Percentiles rank a stretch among this genome's conserved stretches.
Evolutionary conservation across 2,888 invertebrate genomes (phyloP).

Genomic region (Phania funesta): DNA sequence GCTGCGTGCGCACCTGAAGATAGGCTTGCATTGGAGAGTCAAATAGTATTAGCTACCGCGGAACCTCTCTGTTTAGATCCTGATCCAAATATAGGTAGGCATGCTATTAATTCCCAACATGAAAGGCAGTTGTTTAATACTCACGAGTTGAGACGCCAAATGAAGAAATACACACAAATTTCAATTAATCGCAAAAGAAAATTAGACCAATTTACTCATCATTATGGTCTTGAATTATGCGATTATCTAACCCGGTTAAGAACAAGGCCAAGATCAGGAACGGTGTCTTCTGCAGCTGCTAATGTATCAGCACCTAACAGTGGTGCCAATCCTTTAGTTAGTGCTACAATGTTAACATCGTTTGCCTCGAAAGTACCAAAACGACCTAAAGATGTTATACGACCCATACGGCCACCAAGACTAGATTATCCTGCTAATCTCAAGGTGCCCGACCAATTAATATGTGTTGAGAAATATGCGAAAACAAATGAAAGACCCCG

Average conservation of each 20-base stretch:
- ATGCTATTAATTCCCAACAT: conserved; percentile 88
- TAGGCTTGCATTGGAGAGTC: conserved; percentile 84
- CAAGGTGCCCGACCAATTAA: conserved; percentile 81
- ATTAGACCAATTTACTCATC: conserved; percentile 90
- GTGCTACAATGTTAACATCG: conserved; percentile 76
- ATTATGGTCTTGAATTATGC: conserved; percentile 87
- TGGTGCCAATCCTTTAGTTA: conserved; percentile 72
- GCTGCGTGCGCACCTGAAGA: conserved; percentile 74
- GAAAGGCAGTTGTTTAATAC: conserved; percentile 88
- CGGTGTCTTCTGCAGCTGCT: conserved; percentile 69
- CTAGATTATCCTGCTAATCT: conserved; percentile 83
- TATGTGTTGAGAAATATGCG: conserved; percentile 79
- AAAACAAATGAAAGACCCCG: conserved; percentile 80
- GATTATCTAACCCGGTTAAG: conserved; percentile 78
- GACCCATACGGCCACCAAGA: conserved; percentile 84
- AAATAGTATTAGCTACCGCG: conserved; percentile 90
- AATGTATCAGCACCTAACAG: conserved; percentile 64
- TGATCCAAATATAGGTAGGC: conserved; percentile 88
- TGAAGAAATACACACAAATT: conserved; percentile 89
- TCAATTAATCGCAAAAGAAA: conserved; percentile 92
- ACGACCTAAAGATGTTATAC: conserved; percentile 82
- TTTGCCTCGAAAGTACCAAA: conserved; percentile 78
- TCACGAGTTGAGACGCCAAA: conserved; percentile 87
- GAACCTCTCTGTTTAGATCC: conserved; percentile 95
- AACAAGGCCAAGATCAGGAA: conserved; percentile 75